Conservation (phyloP, 2,888 invertebrate species). For the Luperina testacea region DNA sequence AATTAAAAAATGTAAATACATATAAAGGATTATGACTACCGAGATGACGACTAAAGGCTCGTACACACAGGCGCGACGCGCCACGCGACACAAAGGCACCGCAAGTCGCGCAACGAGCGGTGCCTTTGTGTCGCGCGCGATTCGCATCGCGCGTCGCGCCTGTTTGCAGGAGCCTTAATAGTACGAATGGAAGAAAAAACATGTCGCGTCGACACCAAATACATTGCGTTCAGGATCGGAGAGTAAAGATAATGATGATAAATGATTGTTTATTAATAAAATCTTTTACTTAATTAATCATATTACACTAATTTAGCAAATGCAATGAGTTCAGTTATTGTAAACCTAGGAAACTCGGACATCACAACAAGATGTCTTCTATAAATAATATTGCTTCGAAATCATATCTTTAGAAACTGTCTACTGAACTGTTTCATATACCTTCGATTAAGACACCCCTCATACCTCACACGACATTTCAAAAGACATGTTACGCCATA, state of each 20-base stretch:
- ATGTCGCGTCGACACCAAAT: too few species aligned
- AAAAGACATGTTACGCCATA: constrained; percentile 54
- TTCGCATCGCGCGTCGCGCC: too few species aligned
- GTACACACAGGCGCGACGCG: too few species aligned
- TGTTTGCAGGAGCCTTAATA: too few species aligned
- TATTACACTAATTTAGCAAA: neutral
- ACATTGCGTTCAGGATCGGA: too few species aligned
- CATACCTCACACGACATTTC: constrained; percentile 35
- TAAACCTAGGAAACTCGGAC: too few species aligned
- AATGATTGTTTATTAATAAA: neutral
- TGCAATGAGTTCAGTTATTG: neutral
- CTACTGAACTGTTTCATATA: constrained; percentile 32
- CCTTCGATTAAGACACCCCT: constrained; percentile 32
- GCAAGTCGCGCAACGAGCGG: too few species aligned
- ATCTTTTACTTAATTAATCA: neutral
- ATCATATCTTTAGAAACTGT: neutral
- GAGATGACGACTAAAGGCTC: neutral
- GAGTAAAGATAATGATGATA: too few species aligned
- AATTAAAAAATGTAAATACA: neutral
- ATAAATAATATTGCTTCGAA: neutral
- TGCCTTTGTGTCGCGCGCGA: too few species aligned
- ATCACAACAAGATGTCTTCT: neutral
- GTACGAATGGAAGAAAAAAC: neutral
- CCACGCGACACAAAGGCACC: too few species aligned
- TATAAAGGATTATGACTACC: neutral